Base-by-base conservation (phyloP, 2,113 vertebrate species). In the Thymallus thymallus region DNA sequence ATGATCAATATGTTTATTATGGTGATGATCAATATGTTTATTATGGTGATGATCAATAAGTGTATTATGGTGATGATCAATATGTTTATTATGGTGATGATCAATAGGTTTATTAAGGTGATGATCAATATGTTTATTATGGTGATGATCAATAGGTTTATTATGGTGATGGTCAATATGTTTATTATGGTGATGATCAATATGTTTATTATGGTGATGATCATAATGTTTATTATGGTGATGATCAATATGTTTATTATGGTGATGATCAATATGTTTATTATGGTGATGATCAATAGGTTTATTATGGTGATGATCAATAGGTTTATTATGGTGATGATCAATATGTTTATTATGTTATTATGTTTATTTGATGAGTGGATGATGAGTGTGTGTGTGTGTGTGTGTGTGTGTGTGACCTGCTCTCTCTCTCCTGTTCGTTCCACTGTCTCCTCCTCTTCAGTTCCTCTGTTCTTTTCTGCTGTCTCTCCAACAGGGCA, bases 401-500 rank as follows among this genome's bases (percentile, higher is more conserved):
- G 60, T 23, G 24, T 24, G 23, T 65, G 56, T 71, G 68, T 32
- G 24, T 26, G 23, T 61, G 55, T 77, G 80, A 94, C 95, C 89
- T 94, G 86, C 88, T 92, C 72, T 95, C 94, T 67, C 78, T 91
- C 72, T 97, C 95, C 0, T 87, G 90, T 30, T 96, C 94, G 46
- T 92, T 94, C 35, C 35, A 41, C 76, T 94, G 94, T 48, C 90
- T 94, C 12, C 92, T 90, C 80, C 76, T 92, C 84, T 85, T 92
- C 0, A 95, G 82, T 81, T 96, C 95, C 72, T 96, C 95, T 0
- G 85, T 85, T 67, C 96, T 91, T 76, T 91, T 94, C 83, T 96
- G 95, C 82, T 98, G 96, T 64, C 94, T 90, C 62, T 96, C 94
- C 67, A 96, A 69, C 68, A 97, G 83, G 16, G 85, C 77, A 1